A percentile compares a stretch with the other conserved stretches of the same genome.
phyloP scores from a whole-genome alignment of 2,797 vertebrate species.

The Sebastiscus albofasciatus region DNA sequence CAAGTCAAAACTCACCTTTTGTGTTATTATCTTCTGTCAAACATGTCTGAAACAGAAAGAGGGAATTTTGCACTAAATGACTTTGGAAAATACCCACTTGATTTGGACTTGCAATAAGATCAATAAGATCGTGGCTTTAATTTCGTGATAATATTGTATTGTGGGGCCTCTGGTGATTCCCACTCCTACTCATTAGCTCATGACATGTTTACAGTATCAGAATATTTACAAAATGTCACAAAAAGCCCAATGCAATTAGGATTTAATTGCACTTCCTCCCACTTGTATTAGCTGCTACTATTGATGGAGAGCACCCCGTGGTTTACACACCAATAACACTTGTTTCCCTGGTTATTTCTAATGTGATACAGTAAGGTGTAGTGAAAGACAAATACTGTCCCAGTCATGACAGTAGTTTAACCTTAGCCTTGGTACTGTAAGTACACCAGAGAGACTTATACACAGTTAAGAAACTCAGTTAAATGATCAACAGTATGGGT shows the following conservation, averaged over 20 bases:
- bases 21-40: neutral
- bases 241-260: neutral
- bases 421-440: no score
- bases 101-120: neutral
- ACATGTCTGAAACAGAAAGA: neutral
- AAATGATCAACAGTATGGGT: neutral
- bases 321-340: neutral
- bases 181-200: neutral
- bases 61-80: neutral
- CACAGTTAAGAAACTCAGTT: neutral
- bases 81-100: neutral
- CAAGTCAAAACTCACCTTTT: neutral
- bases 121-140: no score
- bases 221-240: neutral
- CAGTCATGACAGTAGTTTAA: neutral
- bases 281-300: neutral
- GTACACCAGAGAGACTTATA: neutral
- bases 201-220: neutral
- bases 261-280: neutral
- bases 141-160: no score
- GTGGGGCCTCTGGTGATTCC: no score
- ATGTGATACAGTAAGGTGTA: no score
- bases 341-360: no score
- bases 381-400: neutral
- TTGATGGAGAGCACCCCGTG: neutral